Conservation (phyloP, 2,113 vertebrate genomes). For the Leiothrix lutea region DNA sequence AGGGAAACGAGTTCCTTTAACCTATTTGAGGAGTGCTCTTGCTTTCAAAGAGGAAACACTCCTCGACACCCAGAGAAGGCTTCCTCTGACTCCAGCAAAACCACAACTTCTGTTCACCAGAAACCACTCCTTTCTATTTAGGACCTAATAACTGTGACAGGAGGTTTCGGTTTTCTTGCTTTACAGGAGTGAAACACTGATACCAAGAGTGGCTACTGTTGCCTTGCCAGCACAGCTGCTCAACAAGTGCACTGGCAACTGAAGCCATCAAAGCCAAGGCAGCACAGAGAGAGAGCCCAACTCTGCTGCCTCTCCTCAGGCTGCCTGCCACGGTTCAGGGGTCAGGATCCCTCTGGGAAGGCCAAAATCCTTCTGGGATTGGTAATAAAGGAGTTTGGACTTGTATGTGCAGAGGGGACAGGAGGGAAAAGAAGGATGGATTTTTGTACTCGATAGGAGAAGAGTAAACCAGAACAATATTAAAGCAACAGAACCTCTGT, state of each 20-base stretch:
- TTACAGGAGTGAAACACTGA: background rate
- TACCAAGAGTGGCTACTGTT: background rate
- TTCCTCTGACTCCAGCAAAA: background rate
- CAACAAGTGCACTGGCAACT: background rate
- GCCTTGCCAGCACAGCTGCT: background rate
- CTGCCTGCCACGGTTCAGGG: background rate
- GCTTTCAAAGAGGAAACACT: background rate
- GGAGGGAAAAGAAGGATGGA: background rate
- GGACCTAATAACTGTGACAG: background rate
- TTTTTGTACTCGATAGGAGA: background rate
- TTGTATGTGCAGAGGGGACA: rapidly evolving
- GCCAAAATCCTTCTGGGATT: background rate
- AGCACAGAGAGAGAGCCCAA: background rate
- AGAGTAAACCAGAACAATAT: background rate
- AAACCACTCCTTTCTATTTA: background rate
- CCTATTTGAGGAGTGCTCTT: background rate
- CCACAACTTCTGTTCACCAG: background rate
- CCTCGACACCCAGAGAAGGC: background rate
- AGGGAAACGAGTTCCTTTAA: background rate
- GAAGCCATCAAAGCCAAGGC: background rate
- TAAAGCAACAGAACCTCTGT: background rate
- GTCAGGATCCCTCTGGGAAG: background rate
- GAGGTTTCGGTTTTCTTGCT: background rate
- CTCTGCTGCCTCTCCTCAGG: background rate
- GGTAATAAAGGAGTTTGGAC: background rate